Evolutionary conservation across 2,888 invertebrate species (phyloP), one percentile per base, ranked within the genome.

Genomic region (Drosophila aldrichi): DNA sequence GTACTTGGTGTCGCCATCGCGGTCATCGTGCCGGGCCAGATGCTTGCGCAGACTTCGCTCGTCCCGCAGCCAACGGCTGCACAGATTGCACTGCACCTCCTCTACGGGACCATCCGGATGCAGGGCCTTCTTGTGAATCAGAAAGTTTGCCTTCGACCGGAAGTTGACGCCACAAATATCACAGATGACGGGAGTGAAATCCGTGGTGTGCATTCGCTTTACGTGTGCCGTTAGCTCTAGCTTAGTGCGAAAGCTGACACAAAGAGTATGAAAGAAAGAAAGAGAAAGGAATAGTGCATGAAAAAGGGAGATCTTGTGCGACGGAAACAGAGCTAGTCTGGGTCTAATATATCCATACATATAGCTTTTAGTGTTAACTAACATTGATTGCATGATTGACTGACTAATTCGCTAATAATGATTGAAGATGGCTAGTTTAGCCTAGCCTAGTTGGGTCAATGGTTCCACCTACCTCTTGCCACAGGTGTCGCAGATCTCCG

Each of bases 111-210:
- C 85, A 1, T 82, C 90, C 52, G 88, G 91, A 79, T 88, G 88
- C 32, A 88, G 62, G 0, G 81, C 77, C 64, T 90, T 85, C 40
- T 89, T 86, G 59, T 88, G 88, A 55, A 83, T 86, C 0, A 79
- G 64, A 14, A 88, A 91, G 46, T 89, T 88, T 0, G 88, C 81
- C 68, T 88, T 88, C 25, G 89, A 87, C 0, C 90, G 87, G 16
- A 88, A 88, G 32, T 89, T 59, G 0, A 70, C 79, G 10, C 88
- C 88, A 29, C 88, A 88, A 36, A 91, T 79, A 49, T 88, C 91
- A 43, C 91, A 90, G 29, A 91, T 91, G 16, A 90, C 67, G 10
- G 90, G 89, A 46, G 86, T 88, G 40, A 89, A 84, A 44, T 88
- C 90, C 0, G 79, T 44, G 2, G 79, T 73, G 49, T 86, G 86